phyloP scores from a whole-genome alignment of 2,113 vertebrate genomes.

The Colinus virginianus region DNA sequence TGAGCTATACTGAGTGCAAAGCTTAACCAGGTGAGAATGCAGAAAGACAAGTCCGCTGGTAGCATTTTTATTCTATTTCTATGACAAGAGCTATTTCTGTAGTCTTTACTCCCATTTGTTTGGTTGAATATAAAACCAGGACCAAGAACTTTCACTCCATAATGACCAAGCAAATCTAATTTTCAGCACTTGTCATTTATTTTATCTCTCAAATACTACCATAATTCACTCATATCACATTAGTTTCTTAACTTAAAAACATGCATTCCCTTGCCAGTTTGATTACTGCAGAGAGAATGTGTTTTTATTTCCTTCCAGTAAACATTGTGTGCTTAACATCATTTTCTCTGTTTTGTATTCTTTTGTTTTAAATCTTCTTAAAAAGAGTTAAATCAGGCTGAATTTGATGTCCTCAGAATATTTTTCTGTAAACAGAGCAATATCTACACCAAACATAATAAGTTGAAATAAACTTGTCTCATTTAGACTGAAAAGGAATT shows the following conservation, averaged over 20 bases:
- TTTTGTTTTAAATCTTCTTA: not conserved
- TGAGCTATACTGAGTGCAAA: not conserved
- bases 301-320: not conserved
- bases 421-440: not conserved
- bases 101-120: not conserved
- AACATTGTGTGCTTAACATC: not conserved
- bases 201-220: slow-evolving; percentile 22
- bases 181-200: not conserved
- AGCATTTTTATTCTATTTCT: not conserved
- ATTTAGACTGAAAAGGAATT: not conserved
- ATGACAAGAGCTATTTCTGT: not conserved
- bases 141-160: not conserved
- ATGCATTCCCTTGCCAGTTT: not conserved
- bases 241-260: slow-evolving; percentile 34
- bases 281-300: slow-evolving; percentile 6
- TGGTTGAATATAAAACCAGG: not conserved
- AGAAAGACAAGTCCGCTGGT: not conserved
- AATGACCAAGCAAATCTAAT: not conserved
- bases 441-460: not conserved
- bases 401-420: not conserved
- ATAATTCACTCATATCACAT: not conserved
- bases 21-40: not conserved
- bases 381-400: not conserved
- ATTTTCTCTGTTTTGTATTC: not conserved
- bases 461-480: not conserved